phyloP scores from a whole-genome alignment of 2,888 invertebrate genomes.

The Apodemia duryi region DNA sequence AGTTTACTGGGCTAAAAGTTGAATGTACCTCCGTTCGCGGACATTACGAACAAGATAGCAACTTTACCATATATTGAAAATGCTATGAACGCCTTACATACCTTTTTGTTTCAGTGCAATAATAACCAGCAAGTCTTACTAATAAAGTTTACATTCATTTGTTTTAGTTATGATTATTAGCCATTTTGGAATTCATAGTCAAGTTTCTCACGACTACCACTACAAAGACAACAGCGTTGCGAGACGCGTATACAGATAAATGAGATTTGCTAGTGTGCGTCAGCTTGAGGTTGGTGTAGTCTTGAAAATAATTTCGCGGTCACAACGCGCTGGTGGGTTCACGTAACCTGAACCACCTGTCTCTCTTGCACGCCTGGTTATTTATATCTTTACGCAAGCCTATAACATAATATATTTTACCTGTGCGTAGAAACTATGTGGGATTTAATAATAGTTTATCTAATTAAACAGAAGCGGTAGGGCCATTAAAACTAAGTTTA shows the following conservation, averaged over 20 bases:
- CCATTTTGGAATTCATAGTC: slow-evolving; percentile 47
- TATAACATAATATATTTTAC: slow-evolving; percentile 49
- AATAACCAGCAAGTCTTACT: slow-evolving; percentile 33
- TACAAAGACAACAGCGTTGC: slow-evolving; percentile 61
- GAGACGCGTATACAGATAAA: slow-evolving; percentile 61
- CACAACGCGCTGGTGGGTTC: slow-evolving; percentile 73
- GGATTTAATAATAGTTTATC: slow-evolving; percentile 37
- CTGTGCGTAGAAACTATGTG: slow-evolving; percentile 38
- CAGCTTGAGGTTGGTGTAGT: slow-evolving; percentile 71
- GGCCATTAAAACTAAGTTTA: slow-evolving; percentile 23
- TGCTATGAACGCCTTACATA: slow-evolving; percentile 48
- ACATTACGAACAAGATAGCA: slow-evolving; percentile 80
- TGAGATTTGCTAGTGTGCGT: slow-evolving; percentile 43
- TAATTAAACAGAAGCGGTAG: slow-evolving; percentile 34
- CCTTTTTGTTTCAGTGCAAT: slow-evolving; percentile 40
- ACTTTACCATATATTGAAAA: slow-evolving; percentile 64
- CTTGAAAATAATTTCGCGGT: slow-evolving; percentile 80
- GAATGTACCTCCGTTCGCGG: slow-evolving; percentile 79
- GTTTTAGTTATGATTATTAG: slow-evolving; percentile 32
- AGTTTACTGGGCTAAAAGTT: slow-evolving; percentile 80
- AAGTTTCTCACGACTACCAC: slow-evolving; percentile 77
- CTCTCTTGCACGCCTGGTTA: slow-evolving; percentile 74
- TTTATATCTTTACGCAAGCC: slow-evolving; percentile 72
- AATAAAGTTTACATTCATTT: slow-evolving; percentile 47
- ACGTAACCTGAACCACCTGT: slow-evolving; percentile 75